Conservation (phyloP, 2,888 invertebrate species). For the Drosophila nigricruria region DNA sequence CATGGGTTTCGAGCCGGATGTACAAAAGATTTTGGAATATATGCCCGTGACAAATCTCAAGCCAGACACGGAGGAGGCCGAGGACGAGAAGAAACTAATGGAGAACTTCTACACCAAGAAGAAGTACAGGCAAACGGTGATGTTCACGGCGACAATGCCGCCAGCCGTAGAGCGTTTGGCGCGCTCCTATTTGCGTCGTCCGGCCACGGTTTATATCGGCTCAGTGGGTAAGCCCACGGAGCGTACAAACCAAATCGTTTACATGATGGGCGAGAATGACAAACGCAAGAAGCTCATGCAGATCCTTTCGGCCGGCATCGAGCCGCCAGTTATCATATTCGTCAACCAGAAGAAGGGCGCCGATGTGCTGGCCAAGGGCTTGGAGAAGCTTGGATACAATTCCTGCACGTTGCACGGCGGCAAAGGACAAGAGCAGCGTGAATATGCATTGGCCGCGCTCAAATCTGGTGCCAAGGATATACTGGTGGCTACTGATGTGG, state of each 20-base stretch:
- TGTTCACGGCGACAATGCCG: conserved; percentile 99
- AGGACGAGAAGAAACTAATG: conserved; percentile 95
- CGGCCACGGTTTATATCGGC: conserved; percentile 98
- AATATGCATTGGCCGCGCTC: conserved; percentile 97
- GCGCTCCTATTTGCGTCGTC: conserved; percentile 96
- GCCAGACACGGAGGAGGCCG: conserved; percentile 99
- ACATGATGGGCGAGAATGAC: conserved; percentile 97
- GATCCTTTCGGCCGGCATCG: conserved; percentile 94
- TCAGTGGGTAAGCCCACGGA: conserved; percentile 98
- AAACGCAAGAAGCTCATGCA: conserved; percentile 98
- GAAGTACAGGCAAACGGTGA: conserved; percentile 98
- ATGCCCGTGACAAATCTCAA: conserved; percentile 99
- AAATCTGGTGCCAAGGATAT: conserved; percentile 99
- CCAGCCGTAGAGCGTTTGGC: conserved; percentile 98
- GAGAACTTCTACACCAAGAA: conserved; percentile 98
- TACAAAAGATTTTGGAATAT: conserved; percentile 98
- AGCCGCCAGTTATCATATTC: conserved; percentile 99
- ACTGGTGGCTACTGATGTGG: conserved; percentile 99
- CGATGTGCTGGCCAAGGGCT: conserved; percentile 97
- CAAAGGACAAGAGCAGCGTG: conserved; percentile 99
- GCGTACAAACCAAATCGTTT: conserved; percentile 98
- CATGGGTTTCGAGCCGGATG: conserved; percentile 99
- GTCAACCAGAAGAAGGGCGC: conserved; percentile 99
- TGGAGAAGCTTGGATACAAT: conserved; percentile 98
- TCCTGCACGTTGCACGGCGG: conserved; percentile 99